phyloP scores from a whole-genome alignment of 2,113 vertebrate species.

The Phylloscopus whistleri region DNA sequence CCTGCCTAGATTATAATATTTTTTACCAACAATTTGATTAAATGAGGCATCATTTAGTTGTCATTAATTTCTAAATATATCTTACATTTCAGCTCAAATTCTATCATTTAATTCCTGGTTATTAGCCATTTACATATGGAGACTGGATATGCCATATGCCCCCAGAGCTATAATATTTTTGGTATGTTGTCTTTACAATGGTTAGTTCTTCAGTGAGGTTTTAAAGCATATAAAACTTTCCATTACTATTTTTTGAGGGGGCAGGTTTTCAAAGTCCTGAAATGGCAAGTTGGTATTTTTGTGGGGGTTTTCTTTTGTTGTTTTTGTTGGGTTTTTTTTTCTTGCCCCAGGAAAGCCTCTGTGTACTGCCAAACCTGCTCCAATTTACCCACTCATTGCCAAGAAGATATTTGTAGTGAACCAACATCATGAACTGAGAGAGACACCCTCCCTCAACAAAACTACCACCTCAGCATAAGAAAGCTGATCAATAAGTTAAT shows the following conservation, averaged over 20 bases:
- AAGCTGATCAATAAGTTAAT: slow-evolving; percentile 86
- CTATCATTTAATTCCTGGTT: neutral
- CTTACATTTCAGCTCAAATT: neutral
- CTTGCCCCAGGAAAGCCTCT: neutral
- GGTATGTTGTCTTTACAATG: neutral
- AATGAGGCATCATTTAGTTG: neutral
- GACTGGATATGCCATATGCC: neutral
- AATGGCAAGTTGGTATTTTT: neutral
- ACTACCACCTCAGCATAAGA: slow-evolving; percentile 78
- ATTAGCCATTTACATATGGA: neutral
- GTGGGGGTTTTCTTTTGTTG: accelerated
- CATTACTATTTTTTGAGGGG: neutral
- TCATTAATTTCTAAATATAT: neutral
- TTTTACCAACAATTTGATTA: neutral
- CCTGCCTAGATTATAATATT: neutral
- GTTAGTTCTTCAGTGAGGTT: neutral
- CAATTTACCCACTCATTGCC: neutral
- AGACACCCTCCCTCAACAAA: slow-evolving; percentile 45
- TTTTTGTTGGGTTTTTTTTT: neutral
- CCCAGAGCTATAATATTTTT: neutral
- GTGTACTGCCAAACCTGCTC: neutral
- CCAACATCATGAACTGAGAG: neutral
- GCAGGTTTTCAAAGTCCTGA: neutral
- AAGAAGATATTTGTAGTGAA: neutral
- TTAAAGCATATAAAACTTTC: neutral